Percentiles rank a stretch among this genome's conserved stretches.
phyloP scores from a whole-genome alignment of 2,113 vertebrate species.

The Microcebus lehilahytsara region DNA sequence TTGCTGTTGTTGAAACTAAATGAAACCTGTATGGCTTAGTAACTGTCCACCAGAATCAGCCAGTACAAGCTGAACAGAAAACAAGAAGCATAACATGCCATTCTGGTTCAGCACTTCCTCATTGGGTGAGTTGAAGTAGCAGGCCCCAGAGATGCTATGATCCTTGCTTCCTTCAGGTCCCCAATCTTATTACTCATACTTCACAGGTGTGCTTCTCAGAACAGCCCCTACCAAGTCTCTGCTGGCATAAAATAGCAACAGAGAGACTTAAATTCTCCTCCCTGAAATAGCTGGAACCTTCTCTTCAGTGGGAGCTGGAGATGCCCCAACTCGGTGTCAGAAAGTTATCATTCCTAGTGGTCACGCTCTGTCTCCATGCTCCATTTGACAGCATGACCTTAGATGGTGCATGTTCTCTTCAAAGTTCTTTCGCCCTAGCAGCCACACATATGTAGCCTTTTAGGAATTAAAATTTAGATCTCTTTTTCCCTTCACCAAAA shows the following conservation, averaged over 20 bases:
- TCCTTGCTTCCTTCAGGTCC: background rate
- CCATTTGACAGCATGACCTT: background rate
- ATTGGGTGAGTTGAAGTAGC: background rate
- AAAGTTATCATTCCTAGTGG: background rate
- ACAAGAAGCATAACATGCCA: background rate
- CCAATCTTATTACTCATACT: background rate
- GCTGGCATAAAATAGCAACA: background rate
- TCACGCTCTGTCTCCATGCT: background rate
- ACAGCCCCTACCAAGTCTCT: background rate
- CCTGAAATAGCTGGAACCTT: background rate
- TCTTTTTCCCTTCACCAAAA: background rate
- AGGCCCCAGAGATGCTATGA: background rate
- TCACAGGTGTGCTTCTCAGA: background rate
- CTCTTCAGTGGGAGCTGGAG: background rate
- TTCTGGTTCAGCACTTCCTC: background rate
- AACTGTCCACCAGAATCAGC: background rate
- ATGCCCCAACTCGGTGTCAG: background rate
- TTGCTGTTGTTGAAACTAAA: background rate
- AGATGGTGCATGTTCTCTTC: background rate
- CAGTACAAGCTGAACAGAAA: background rate
- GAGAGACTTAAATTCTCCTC: background rate
- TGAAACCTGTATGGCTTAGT: background rate
- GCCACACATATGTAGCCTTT: background rate
- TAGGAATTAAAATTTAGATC: background rate
- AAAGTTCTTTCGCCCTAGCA: background rate